A percentile compares a stretch with the other conserved stretches of the same genome.
Evolutionary conservation across 2,888 invertebrate genomes (phyloP).

Genomic region (Eumerus sabulonum): DNA sequence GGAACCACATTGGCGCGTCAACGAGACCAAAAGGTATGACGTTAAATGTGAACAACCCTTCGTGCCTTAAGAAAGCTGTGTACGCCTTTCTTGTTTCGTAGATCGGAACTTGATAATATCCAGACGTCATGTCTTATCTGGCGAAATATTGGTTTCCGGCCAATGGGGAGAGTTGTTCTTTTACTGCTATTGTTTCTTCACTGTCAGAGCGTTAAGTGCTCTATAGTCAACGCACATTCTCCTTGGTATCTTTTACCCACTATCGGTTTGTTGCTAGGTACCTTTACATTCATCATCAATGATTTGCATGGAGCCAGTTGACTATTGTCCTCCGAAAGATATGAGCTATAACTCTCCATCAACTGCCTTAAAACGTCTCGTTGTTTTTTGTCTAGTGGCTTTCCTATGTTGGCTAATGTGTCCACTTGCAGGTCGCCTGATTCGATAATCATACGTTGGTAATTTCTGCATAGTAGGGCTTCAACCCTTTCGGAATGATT

Average conservation of each 20-base stretch:
- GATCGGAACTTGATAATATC: conserved; percentile 71
- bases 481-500: too few relatives aligned
- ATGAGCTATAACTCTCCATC: too few relatives aligned
- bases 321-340: too few relatives aligned
- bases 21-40: conserved; percentile 66
- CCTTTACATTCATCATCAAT: conserved; percentile 21
- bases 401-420: too few relatives aligned
- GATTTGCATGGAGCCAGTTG: conserved; percentile 17
- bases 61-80: conserved; percentile 64
- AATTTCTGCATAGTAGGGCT: too few relatives aligned
- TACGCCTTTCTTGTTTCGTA: conserved; percentile 52
- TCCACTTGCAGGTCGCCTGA: too few relatives aligned
- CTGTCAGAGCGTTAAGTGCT: conserved; percentile 47
- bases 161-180: conserved; percentile 58
- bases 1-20: conserved; percentile 64
- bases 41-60: conserved; percentile 65
- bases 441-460: too few relatives aligned
- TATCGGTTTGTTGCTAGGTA: conserved; percentile 27
- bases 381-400: too few relatives aligned
- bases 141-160: conserved; percentile 71
- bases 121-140: conserved; percentile 72
- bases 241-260: conserved; percentile 57
- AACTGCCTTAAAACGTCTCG: too few relatives aligned
- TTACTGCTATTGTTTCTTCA: conserved; percentile 58
- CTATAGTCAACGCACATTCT: conserved; percentile 62